phyloP scores from a whole-genome alignment of 2,113 vertebrate species.

The Morone saxatilis region DNA sequence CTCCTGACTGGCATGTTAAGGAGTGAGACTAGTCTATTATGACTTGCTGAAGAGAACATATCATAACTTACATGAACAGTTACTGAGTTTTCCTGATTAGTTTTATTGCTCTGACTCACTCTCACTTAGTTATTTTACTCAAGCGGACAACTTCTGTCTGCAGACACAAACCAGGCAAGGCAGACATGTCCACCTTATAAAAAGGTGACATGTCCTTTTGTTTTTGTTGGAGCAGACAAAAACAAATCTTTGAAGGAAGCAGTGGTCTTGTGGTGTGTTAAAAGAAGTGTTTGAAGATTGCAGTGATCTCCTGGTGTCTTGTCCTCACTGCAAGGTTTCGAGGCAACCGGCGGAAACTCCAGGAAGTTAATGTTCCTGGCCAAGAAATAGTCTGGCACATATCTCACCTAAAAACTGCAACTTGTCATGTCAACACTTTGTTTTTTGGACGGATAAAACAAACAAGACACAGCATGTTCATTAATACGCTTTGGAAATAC shows the following conservation, averaged over 20 bases:
- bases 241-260: slow-evolving; percentile 22
- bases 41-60: slow-evolving; percentile 50
- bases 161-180: slow-evolving; percentile 54
- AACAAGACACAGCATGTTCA: slow-evolving; percentile 12
- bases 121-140: slow-evolving; percentile 33
- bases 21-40: slow-evolving; percentile 48
- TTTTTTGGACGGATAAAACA: not conserved
- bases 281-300: not conserved
- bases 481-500: not conserved
- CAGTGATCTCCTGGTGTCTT: not conserved
- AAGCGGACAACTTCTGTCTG: slow-evolving; percentile 35
- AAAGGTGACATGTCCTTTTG: slow-evolving; percentile 28
- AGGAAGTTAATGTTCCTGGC: not conserved
- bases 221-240: slow-evolving; percentile 15
- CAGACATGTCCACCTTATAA: slow-evolving; percentile 8
- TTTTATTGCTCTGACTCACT: slow-evolving; percentile 54
- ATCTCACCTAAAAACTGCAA: not conserved
- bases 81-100: slow-evolving; percentile 15
- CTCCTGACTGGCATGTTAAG: slow-evolving; percentile 31
- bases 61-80: slow-evolving; percentile 54
- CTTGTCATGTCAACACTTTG: not conserved
- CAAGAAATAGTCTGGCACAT: slow-evolving; percentile 1
- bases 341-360: not conserved
- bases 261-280: slow-evolving; percentile 12
- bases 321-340: not conserved